phyloP scores from a whole-genome alignment of 1,140 invertebrate species.

The Drosophila watanabei region DNA sequence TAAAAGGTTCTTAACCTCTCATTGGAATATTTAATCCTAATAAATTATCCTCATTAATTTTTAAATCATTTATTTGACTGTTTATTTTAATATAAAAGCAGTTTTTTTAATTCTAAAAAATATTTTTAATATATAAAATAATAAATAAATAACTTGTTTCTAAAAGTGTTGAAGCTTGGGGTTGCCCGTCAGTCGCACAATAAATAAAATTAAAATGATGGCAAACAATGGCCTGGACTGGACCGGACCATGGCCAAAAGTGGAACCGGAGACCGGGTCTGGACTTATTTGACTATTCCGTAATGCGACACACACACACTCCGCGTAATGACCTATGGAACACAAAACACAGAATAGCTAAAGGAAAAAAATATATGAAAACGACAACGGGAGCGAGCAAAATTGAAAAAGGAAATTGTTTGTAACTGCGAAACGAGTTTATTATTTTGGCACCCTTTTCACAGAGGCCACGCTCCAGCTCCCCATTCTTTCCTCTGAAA shows the following conservation, averaged over 20 bases:
- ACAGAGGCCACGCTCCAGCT: slow-evolving; percentile 26
- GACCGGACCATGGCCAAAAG: slow-evolving; percentile 52
- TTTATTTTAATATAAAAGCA: background rate
- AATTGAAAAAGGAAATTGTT: slow-evolving; percentile 86
- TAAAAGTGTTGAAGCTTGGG: slow-evolving; percentile 22
- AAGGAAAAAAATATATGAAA: slow-evolving; percentile 15
- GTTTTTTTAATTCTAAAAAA: no score
- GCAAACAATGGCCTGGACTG: slow-evolving; percentile 75
- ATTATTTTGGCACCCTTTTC: slow-evolving; percentile 85
- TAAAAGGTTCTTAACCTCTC: background rate
- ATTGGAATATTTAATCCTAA: background rate
- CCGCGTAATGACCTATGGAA: slow-evolving; percentile 76
- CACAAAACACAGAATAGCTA: slow-evolving; percentile 40
- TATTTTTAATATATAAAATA: background rate
- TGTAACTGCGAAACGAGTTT: slow-evolving; percentile 85
- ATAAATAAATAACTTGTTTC: background rate
- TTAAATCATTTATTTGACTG: background rate
- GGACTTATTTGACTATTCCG: slow-evolving; percentile 68
- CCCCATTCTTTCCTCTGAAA: slow-evolving; percentile 35
- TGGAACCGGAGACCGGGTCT: slow-evolving; percentile 39
- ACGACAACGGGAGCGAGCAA: slow-evolving; percentile 57
- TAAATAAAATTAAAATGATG: slow-evolving; percentile 86
- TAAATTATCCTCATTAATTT: no score
- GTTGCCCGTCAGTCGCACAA: slow-evolving; percentile 76
- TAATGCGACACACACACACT: slow-evolving; percentile 76